Evolutionary conservation across 2,113 vertebrate genomes (phyloP).

Genomic region (Microcebus lehilahytsara): DNA sequence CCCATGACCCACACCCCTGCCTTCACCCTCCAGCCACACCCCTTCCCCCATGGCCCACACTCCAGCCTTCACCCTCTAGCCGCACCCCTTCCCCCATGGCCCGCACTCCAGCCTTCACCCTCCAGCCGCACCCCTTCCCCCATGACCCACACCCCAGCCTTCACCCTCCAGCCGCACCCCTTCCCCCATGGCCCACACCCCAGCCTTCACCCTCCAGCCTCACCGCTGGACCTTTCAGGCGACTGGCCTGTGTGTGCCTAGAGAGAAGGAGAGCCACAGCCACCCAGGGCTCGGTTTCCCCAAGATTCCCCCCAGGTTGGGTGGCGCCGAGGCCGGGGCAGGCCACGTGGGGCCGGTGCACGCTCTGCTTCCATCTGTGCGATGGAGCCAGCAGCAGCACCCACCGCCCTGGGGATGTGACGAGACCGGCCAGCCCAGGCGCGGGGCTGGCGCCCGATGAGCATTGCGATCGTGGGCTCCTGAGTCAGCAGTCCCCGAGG

Average conservation of each 20-base stretch:
- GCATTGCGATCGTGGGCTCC: accelerated
- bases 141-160: too few relatives aligned
- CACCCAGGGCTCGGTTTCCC: accelerated
- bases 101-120: too few relatives aligned
- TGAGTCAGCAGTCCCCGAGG: neutral
- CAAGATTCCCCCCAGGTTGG: neutral
- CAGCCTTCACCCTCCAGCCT: too few relatives aligned
- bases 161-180: neutral
- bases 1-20: too few relatives aligned
- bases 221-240: neutral
- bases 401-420: accelerated
- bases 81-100: too few relatives aligned
- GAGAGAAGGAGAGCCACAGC: neutral
- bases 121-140: too few relatives aligned
- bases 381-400: accelerated
- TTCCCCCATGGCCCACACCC: too few relatives aligned
- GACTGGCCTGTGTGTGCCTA: neutral
- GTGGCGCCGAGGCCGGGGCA: neutral
- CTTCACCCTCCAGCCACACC: too few relatives aligned
- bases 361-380: accelerated
- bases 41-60: too few relatives aligned
- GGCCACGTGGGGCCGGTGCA: accelerated
- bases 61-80: too few relatives aligned
- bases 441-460: accelerated
- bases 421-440: neutral